Evolutionary conservation across 2,888 invertebrate species (phyloP).

Genomic region (Lobophora halterata): DNA sequence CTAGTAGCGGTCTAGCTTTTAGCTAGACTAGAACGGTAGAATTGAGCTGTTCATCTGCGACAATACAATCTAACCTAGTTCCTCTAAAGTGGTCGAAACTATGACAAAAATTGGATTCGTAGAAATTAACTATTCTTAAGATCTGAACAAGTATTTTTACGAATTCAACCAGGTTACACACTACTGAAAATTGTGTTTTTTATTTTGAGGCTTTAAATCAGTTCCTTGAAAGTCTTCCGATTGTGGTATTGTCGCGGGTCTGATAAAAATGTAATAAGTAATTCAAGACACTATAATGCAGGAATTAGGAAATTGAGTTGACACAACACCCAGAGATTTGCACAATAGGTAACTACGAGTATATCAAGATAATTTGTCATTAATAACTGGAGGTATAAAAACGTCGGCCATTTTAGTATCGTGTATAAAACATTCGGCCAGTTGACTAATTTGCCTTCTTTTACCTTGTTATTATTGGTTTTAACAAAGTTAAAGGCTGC

Average conservation of each 20-base stretch:
- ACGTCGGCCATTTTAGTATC: slow-evolving; percentile 16
- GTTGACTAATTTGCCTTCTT: slow-evolving; percentile 2
- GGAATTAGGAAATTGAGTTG: no score
- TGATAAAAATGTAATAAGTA: slow-evolving; percentile 27
- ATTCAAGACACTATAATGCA: neutral
- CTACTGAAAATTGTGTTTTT: slow-evolving; percentile 58
- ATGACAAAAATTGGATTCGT: slow-evolving; percentile 30
- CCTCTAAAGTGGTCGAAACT: slow-evolving; percentile 43
- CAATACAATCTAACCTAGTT: slow-evolving; percentile 28
- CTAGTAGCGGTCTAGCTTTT: neutral
- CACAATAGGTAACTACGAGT: neutral
- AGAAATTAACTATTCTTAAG: slow-evolving; percentile 13
- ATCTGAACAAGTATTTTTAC: slow-evolving; percentile 20
- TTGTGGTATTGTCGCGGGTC: slow-evolving; percentile 54
- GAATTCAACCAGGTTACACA: slow-evolving; percentile 31
- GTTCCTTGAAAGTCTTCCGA: slow-evolving; percentile 49
- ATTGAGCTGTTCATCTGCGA: slow-evolving; percentile 17
- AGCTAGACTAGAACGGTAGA: slow-evolving; percentile 1
- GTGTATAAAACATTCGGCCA: neutral
- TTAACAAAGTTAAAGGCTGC: slow-evolving; percentile 10
- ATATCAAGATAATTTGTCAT: slow-evolving; percentile 1
- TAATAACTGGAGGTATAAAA: slow-evolving; percentile 16
- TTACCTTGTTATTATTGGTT: slow-evolving; percentile 10
- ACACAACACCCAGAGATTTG: no score
- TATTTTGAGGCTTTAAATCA: slow-evolving; percentile 46